Evolutionary conservation across 2,113 vertebrate species (phyloP).

Genomic region (Tinamus guttatus): DNA sequence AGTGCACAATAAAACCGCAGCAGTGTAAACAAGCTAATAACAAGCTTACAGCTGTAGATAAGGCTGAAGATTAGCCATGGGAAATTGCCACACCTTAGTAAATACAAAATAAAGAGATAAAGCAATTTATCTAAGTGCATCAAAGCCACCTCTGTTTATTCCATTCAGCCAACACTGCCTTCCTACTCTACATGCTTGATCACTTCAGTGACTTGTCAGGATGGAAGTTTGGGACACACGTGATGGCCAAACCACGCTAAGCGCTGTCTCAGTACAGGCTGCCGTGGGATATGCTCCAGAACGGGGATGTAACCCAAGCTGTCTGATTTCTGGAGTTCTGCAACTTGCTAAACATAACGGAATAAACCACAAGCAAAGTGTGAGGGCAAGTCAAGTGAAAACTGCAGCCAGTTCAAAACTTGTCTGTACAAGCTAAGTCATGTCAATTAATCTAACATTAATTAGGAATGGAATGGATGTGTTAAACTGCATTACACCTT

Average conservation of each 20-base stretch:
- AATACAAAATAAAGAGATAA: not conserved
- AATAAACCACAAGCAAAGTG: not conserved
- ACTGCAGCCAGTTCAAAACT: not conserved
- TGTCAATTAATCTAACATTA: not conserved
- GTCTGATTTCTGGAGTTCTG: not conserved
- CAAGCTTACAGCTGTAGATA: not conserved
- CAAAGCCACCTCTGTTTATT: not conserved
- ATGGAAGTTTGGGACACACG: not conserved
- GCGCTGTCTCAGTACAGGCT: not conserved
- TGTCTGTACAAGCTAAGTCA: not conserved
- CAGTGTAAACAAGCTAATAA: slow-evolving; percentile 21
- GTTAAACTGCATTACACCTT: not conserved
- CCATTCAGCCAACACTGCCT: not conserved
- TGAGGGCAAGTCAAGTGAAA: not conserved
- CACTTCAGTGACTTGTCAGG: not conserved
- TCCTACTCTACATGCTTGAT: not conserved
- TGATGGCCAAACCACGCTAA: not conserved
- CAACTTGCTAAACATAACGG: not conserved
- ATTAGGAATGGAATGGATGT: not conserved
- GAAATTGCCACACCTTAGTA: not conserved
- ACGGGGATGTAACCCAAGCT: not conserved
- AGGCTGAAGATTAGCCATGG: not conserved
- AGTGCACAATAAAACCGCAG: not conserved
- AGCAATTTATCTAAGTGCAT: not conserved
- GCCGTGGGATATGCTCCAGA: not conserved